Evolutionary conservation across 2,113 vertebrate species (phyloP).

Genomic region (Ictalurus furcatus): DNA sequence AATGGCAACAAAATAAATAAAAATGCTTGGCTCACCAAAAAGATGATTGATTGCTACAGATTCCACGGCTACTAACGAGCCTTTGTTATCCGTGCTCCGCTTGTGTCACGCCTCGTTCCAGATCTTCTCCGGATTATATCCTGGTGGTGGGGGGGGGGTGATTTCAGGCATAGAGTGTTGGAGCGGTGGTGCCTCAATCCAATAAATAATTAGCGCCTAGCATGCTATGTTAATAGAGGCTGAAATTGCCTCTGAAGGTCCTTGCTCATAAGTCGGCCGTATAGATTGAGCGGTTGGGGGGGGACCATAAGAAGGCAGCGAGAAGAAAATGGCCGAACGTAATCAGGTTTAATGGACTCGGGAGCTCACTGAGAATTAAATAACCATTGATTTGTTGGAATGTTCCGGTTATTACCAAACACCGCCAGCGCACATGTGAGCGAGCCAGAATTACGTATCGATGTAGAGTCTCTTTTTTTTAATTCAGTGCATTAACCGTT

Average conservation of each 20-base stretch:
- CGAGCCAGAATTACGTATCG: slow-evolving; percentile 77
- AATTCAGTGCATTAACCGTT: slow-evolving; percentile 67
- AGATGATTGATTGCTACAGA: slow-evolving; percentile 51
- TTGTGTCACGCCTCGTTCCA: slow-evolving; percentile 41
- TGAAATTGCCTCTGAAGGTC: slow-evolving; percentile 92
- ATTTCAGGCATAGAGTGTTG: slow-evolving; percentile 33
- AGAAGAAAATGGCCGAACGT: slow-evolving; percentile 89
- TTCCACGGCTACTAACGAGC: slow-evolving; percentile 43
- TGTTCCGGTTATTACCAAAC: slow-evolving; percentile 93
- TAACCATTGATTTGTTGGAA: slow-evolving; percentile 93
- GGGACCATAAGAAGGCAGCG: slow-evolving; percentile 80
- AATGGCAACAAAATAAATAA: slow-evolving; percentile 40
- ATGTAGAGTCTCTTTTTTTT: slow-evolving; percentile 70
- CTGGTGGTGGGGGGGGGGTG: slow-evolving; percentile 43
- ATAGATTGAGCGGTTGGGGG: slow-evolving; percentile 84
- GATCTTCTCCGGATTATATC: not conserved
- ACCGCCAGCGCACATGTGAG: slow-evolving; percentile 83
- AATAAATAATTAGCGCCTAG: slow-evolving; percentile 86
- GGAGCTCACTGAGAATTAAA: slow-evolving; percentile 94
- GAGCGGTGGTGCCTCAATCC: slow-evolving; percentile 66
- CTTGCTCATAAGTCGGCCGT: slow-evolving; percentile 92
- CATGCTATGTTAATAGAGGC: slow-evolving; percentile 85
- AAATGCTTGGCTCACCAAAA: slow-evolving; percentile 52
- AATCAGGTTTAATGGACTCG: slow-evolving; percentile 95
- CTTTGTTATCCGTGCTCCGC: slow-evolving; percentile 49